A percentile compares a stretch with the other conserved stretches of the same genome.
phyloP scores from a whole-genome alignment of 53 echinoderm and acorn worm species.

The Paelopatides confundens region DNA sequence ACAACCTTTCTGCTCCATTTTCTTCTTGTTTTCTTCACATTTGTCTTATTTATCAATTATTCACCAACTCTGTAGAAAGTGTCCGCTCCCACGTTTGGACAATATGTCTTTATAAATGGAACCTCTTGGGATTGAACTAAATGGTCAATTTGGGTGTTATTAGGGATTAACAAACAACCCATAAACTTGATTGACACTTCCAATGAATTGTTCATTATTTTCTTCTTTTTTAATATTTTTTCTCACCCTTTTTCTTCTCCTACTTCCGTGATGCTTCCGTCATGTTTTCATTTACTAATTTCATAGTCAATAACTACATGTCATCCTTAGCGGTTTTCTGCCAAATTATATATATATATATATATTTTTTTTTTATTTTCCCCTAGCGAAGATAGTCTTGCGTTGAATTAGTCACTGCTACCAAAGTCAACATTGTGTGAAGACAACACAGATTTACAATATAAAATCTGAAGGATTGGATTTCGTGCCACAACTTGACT shows the following conservation, averaged over 20 bases:
- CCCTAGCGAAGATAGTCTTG: conserved; percentile 5
- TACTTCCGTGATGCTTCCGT: neutral
- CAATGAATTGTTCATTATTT: neutral
- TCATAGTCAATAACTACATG: neutral
- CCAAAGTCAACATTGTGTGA: conserved; percentile 10
- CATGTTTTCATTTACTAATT: conserved; percentile 8
- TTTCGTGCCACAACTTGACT: conserved; percentile 1
- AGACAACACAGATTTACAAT: too few relatives aligned
- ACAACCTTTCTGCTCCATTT: neutral
- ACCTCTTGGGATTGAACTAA: neutral
- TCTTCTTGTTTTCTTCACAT: neutral
- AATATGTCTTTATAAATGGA: neutral
- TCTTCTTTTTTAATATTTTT: neutral
- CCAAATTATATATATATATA: neutral
- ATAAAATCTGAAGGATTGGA: neutral
- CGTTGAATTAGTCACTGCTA: neutral
- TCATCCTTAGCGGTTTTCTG: conserved; percentile 31
- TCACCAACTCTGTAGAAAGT: neutral
- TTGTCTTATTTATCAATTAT: neutral
- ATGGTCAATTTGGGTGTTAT: conserved; percentile 19
- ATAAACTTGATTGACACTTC: conserved; percentile 7
- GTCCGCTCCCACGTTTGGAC: conserved; percentile 21
- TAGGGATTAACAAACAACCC: neutral
- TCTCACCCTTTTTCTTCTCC: neutral
- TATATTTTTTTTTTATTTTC: neutral